Evolutionary conservation across 2,797 vertebrate genomes (phyloP).

Genomic region (Chrysocyon brachyurus): DNA sequence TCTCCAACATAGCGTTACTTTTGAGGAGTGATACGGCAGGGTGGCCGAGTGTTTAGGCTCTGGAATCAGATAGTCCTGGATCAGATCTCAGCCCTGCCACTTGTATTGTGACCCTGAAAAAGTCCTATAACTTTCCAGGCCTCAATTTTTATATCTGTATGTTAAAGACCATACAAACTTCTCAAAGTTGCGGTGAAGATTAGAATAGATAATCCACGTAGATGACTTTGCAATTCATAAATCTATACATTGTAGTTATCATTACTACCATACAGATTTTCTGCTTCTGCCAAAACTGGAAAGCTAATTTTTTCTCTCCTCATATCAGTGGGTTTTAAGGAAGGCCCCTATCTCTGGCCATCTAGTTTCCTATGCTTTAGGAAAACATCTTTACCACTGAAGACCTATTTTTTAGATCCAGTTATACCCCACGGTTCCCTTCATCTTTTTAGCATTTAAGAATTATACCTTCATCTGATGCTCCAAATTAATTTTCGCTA

Average conservation of each 20-base stretch:
- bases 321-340: neutral
- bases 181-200: neutral
- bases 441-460: neutral
- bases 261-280: neutral
- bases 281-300: neutral
- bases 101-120: neutral
- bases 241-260: neutral
- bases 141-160: neutral
- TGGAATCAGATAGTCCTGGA: neutral
- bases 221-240: neutral
- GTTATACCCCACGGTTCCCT: neutral
- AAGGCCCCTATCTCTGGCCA: neutral
- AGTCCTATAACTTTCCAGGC: neutral
- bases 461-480: neutral
- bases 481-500: neutral
- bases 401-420: conserved; percentile 11
- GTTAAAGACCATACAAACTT: neutral
- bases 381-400: neutral
- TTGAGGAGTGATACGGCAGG: neutral
- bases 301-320: neutral
- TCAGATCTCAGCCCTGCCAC: neutral
- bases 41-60: neutral
- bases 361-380: neutral
- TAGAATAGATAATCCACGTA: neutral
- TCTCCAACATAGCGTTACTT: neutral